Conservation (phyloP, 2,113 vertebrate genomes). For the Tichodroma muraria region DNA sequence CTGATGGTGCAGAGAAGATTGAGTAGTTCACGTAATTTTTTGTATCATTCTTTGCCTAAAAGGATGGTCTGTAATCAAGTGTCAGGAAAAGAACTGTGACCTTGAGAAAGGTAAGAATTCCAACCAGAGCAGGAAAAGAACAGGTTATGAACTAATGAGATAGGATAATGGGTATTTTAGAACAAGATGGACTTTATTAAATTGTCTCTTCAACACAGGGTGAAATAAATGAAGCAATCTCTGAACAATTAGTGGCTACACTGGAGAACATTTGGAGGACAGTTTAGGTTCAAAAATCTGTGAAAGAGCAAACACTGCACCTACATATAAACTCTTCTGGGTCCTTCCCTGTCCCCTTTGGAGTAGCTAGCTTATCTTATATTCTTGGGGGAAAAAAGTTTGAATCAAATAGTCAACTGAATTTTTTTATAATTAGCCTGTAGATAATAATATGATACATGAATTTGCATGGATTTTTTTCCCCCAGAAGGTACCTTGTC, state of each 20-base stretch:
- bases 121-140: background rate
- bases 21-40: background rate
- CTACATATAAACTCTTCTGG: background rate
- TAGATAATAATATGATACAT: background rate
- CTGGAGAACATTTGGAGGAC: background rate
- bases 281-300: background rate
- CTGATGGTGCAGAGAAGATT: background rate
- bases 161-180: background rate
- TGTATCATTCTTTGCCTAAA: background rate
- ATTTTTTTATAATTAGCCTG: background rate
- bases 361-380: background rate
- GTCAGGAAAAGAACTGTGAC: background rate
- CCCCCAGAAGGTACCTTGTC: background rate
- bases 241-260: background rate
- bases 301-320: background rate
- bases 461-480: background rate
- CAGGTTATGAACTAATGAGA: background rate
- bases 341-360: background rate
- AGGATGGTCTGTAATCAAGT: background rate
- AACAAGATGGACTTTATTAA: background rate
- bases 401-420: background rate
- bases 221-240: background rate
- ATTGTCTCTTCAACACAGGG: background rate
- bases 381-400: background rate
- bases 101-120: background rate